phyloP scores from a whole-genome alignment of 2,113 vertebrate genomes.

The Lota lota region DNA sequence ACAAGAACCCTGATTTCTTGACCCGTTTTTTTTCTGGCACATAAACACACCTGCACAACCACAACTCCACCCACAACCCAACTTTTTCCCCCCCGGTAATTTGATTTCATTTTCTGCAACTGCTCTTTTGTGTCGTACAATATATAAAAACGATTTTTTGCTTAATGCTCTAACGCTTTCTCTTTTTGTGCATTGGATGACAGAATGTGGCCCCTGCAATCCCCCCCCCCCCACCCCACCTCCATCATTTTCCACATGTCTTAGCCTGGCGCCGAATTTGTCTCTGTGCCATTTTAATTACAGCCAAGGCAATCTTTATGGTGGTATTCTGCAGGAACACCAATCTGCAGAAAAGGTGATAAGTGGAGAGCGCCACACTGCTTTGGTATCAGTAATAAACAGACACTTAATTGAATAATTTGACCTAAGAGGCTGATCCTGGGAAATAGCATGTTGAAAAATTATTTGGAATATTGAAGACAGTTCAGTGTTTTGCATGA shows the following conservation, averaged over 20 bases:
- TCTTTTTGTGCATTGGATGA: constrained; percentile 44
- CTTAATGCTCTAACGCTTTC: constrained; percentile 25
- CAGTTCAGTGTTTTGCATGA: constrained; percentile 62
- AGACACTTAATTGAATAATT: constrained; percentile 86
- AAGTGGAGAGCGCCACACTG: constrained; percentile 75
- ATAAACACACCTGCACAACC: background rate
- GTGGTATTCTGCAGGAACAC: constrained; percentile 78
- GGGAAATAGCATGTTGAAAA: constrained; percentile 71
- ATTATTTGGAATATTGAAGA: constrained; percentile 72
- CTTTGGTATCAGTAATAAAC: constrained; percentile 83
- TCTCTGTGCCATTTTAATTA: constrained; percentile 85
- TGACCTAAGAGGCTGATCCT: constrained; percentile 82
- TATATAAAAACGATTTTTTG: constrained; percentile 29
- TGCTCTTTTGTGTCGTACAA: constrained; percentile 35
- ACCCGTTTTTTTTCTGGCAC: constrained; percentile 1
- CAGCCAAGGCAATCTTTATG: constrained; percentile 80
- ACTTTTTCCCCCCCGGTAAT: background rate
- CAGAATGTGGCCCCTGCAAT: constrained; percentile 54
- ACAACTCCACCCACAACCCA: constrained; percentile 20
- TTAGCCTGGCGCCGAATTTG: constrained; percentile 77
- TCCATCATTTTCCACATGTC: constrained; percentile 64
- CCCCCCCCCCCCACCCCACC: constrained; percentile 32
- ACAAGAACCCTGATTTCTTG: constrained; percentile 11
- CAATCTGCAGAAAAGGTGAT: constrained; percentile 84
- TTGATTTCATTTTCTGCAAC: constrained; percentile 5